A percentile compares a stretch with the other conserved stretches of the same genome.
These are phyloP conservation scores for Latrodectus hesperus DNA, from an alignment of 2,888 invertebrate genomes.

Conservation along the genomic window DNA sequence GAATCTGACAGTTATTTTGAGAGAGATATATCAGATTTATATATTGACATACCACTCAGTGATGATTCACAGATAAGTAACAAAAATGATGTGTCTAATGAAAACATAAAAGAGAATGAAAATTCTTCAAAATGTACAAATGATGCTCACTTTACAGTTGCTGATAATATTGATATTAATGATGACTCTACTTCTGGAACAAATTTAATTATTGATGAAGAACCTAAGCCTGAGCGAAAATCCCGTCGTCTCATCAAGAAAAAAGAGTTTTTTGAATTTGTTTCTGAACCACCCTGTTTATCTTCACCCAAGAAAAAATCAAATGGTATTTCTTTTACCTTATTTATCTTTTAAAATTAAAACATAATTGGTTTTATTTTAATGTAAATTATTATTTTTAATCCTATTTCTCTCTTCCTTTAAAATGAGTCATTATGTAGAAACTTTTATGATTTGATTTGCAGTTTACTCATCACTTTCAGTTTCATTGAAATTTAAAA, in stretches of 20 bases:
- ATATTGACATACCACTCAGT: too few species aligned
- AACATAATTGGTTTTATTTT: too few species aligned
- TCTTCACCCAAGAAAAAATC: not conserved
- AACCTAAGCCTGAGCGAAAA: conserved; percentile 21
- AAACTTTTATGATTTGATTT: not conserved
- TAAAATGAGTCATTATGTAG: not conserved
- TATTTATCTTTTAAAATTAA: too few species aligned
- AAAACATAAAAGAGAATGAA: too few species aligned
- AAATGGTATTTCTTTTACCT: not conserved
- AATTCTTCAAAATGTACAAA: too few species aligned
- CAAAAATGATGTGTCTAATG: not conserved
- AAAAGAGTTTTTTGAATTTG: conserved; percentile 45
- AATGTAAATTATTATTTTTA: not conserved
- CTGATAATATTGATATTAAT: too few species aligned
- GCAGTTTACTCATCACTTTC: not conserved
- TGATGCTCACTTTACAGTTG: too few species aligned
- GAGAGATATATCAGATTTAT: too few species aligned
- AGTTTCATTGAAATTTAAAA: not conserved
- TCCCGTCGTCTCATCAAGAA: conserved; percentile 32
- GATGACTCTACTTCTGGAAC: too few species aligned
- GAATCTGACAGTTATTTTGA: too few species aligned
- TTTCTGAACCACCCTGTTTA: not conserved
- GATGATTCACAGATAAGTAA: too few species aligned
- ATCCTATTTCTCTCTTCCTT: not conserved
- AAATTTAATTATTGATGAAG: not conserved